Evolutionary conservation across 2,888 invertebrate species (phyloP), one percentile per base, ranked within the genome.

Genomic region (Asteroscopus sphinx): DNA sequence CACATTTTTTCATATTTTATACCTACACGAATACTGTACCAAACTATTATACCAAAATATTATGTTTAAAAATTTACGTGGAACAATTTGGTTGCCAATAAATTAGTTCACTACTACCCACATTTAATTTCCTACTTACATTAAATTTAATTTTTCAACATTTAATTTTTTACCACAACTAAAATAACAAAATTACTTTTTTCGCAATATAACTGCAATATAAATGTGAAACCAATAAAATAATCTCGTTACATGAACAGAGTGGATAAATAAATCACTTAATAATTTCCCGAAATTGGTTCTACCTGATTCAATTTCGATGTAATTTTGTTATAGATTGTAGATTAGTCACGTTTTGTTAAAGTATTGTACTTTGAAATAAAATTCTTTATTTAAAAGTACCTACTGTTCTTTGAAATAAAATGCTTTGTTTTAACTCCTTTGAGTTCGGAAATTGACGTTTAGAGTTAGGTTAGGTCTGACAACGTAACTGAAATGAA

Each of bases 391-490:
- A 57, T 74, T 53, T 47, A n/a, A 54, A 44, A 57, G 17, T 40
- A 15, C 30, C n/a, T n/a, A n/a, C n/a, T n/a, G n/a, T 35, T 13
- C 44, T 58, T 66, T 57, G 46, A 30, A 62, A 47, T 46, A 35
- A 56, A 64, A 59, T 12, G 40, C 55, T 73, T 46, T 62, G 59
- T 74, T 53, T 47, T 53, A 41, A 52, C 55, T 32, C 48, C 35
- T 70, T 67, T 63, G 41, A 44, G 25, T 41, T 42, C 32, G 12
- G 46, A 58, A 73, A 75, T 75, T 73, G 73, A 65, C 52, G 36
- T 45, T 48, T 47, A 48, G 75, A 67, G 62, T 57, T 61, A 61
- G 67, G 62, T 57, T 61, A 61, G 67, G 70, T 73, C 54, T 56
- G 67, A 62, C 57, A 74, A 59, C 35, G 42, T 58, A 12, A 48